Evolutionary conservation across 64 coral and sea anemone species (phyloP), one percentile per base, ranked within the genome.

Genomic region (Stichodactyla mertensii): DNA sequence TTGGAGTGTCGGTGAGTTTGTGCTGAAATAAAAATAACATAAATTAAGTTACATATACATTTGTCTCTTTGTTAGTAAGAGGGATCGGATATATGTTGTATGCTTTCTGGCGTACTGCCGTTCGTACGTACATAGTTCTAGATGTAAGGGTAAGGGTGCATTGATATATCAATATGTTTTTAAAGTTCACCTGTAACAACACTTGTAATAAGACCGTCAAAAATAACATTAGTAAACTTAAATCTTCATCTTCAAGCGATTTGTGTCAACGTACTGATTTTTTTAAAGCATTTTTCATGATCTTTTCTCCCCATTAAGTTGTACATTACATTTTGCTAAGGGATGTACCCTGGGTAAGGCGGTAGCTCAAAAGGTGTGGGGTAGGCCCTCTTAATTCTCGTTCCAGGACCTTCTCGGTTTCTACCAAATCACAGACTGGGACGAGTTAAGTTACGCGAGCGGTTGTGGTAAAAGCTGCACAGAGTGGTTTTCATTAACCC

Each of bases 1-100:
- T 87, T 93, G 88, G 86, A 82, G 71, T 93, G 91, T 97, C 86
- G 94, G 88, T 97, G 91, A 90, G 85, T 87, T 97, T 92, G 88
- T 93, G 94, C 91, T 97, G 91, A 89, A 97, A 97, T 97, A 97
- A 97, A 93, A 91, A 87, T 85, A 85, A 61, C 22, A 24, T 60
- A 61, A 85, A 85, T 85, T 85, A 85, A 85, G 60, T 85, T 85
- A 20, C 83, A 58, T 62, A 61, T 60, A 85, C 56, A 85, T 15
- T 85, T 85, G 60, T 85, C 83, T 85, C 83, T 81, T 81, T 81
- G 78, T 81, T 81, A 81, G 26, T 45, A 45, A 45, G 19, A 74
- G 69, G 69, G 69, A 20, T 19, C 51, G 16, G n/a, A 12, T 16
- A 52, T 28, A 51, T 55, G 10, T 54, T 81, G 78, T 51, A 28